Evolutionary conservation across 2,888 invertebrate species (phyloP).

Genomic region (Laothoe populi): DNA sequence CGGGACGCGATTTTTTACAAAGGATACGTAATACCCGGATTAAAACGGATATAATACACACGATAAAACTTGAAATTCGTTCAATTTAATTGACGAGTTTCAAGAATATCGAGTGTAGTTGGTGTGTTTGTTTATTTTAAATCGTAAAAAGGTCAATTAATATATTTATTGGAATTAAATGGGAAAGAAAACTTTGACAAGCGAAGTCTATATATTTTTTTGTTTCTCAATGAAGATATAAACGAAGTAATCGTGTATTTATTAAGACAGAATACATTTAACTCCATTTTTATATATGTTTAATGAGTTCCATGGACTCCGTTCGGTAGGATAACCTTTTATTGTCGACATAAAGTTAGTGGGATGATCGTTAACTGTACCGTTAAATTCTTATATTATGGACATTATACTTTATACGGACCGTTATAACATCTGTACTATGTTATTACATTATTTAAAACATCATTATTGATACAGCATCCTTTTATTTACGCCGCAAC

Average conservation of each 20-base stretch:
- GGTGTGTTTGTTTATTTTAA: neutral
- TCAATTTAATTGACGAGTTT: conserved; percentile 19
- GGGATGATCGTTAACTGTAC: conserved; percentile 32
- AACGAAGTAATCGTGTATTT: conserved; percentile 16
- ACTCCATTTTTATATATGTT: conserved; percentile 20
- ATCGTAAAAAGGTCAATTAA: neutral
- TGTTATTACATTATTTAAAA: conserved; percentile 20
- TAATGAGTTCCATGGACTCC: conserved; percentile 17
- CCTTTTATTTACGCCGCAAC: conserved; percentile 9
- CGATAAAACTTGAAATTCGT: conserved; percentile 12
- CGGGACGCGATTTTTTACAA: conserved; percentile 12
- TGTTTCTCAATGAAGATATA: conserved; percentile 14
- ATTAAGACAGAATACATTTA: conserved; percentile 19
- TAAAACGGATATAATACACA: conserved; percentile 19
- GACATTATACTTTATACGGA: conserved; percentile 9
- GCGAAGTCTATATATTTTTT: neutral
- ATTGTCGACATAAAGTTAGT: conserved; percentile 21
- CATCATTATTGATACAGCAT: neutral
- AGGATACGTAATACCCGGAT: conserved; percentile 18
- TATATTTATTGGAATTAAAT: conserved; percentile 7
- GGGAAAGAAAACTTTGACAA: neutral
- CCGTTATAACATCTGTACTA: conserved; percentile 15
- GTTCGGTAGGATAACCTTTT: conserved; percentile 22
- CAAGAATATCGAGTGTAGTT: conserved; percentile 6
- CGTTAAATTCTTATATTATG: conserved; percentile 29